Percentiles rank a stretch among this genome's conserved stretches.
Evolutionary conservation across 2,113 vertebrate genomes (phyloP).

Genomic region (Python bivittatus): DNA sequence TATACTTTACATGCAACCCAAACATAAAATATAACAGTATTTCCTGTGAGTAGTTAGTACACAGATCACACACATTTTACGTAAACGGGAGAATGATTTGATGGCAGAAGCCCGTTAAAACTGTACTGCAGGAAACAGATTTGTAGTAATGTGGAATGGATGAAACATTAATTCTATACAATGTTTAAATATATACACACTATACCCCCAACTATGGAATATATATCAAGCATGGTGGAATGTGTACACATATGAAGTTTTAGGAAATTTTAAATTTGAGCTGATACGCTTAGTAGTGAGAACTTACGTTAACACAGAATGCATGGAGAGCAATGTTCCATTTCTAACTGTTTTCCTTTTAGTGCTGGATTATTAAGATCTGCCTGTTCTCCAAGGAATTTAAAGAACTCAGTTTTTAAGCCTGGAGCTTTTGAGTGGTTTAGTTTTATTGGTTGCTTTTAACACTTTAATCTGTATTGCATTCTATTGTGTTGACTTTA

Average conservation of each 20-base stretch:
- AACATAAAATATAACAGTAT: background rate
- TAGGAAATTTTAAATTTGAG: background rate
- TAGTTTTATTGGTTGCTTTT: background rate
- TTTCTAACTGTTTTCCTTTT: background rate
- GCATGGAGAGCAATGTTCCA: background rate
- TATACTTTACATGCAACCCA: background rate
- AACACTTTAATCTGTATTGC: background rate
- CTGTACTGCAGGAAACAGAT: background rate
- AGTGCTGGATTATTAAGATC: background rate
- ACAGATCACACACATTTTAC: background rate
- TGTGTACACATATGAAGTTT: background rate
- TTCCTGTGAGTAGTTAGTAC: background rate
- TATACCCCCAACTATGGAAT: background rate
- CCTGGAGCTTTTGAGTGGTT: background rate
- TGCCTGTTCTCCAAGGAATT: background rate
- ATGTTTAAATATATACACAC: background rate
- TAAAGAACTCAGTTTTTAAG: background rate
- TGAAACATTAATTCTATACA: background rate
- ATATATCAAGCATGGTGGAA: background rate
- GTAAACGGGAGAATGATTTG: background rate
- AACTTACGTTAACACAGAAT: background rate
- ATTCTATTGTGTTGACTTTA: background rate
- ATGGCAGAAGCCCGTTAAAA: background rate
- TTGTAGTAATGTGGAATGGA: background rate
- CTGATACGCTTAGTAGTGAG: background rate